Base-by-base conservation (phyloP, 2,113 vertebrate species). In the Cricetomys ansorgei region DNA sequence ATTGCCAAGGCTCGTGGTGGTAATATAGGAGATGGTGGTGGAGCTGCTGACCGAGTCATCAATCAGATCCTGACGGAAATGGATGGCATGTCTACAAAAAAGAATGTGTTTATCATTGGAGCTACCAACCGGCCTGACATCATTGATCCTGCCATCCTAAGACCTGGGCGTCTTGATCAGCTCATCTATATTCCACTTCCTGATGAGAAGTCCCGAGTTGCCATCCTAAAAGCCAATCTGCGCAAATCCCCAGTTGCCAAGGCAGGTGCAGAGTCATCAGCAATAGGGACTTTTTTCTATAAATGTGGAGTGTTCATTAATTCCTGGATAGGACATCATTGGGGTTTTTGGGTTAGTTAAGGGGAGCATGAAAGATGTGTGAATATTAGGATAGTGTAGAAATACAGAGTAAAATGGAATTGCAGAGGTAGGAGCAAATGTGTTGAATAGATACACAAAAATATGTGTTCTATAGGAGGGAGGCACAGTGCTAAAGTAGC, bases 21-120 rank as follows among this genome's bases (percentile, higher is more conserved):
- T 75, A 99, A 99, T 19, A 99, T 99, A 0, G 99, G 99, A 0
- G 99, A 99, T 4, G 99, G 99, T 0, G 99, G 99, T 0, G 99
- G 99, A 62, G 99, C 99, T 0, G 99, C 99, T 0, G 99, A 99
- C 97, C 98, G 99, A 57, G 99, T 99, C 97, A 99, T 99, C 98
- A 99, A 99, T 99, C 99, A 99, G 98, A 99, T 99, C 95, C 98
- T 99, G 96, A 99, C 99, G 0, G 99, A 99, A 98, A 99, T 99
- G 99, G 99, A 99, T 0, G 99, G 99, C 84, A 99, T 99, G 99
- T 99, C 99, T 95, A 99, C 99, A 98, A 99, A 99, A 98, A 99
- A 99, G 90, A 99, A 99, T 0, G 99, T 99, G 94, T 99, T 99
- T 98, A 99, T 99, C 98, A 99, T 99, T 0, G 99, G 99, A 62